Percentiles rank a stretch among this genome's conserved stretches.
Conservation (phyloP, 2,113 vertebrate genomes). For the Glaucomys volans region DNA sequence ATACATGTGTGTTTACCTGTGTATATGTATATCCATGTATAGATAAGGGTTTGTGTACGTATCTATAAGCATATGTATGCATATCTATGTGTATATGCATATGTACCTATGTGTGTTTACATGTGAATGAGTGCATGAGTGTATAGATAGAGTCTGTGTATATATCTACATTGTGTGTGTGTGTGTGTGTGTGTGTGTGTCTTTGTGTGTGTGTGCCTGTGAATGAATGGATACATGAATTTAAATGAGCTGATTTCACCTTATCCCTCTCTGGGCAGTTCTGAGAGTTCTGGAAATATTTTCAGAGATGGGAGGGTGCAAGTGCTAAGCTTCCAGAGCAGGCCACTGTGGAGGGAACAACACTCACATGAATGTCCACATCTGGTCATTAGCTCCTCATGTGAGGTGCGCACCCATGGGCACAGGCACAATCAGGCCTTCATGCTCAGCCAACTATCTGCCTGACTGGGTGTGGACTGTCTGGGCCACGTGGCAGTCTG, state of each 20-base stretch:
- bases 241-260: not conserved
- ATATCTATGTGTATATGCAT: rapidly evolving
- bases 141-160: not conserved
- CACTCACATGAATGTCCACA: not conserved
- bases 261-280: not conserved
- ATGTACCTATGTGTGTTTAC: rapidly evolving
- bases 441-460: rapidly evolving
- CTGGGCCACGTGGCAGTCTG: not conserved
- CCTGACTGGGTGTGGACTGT: not conserved
- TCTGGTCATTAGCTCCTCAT: not conserved
- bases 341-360: not conserved
- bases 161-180: rapidly evolving
- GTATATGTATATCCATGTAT: not conserved
- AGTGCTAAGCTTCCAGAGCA: not conserved
- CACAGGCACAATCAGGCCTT: rapidly evolving
- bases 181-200: rapidly evolving
- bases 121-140: rapidly evolving
- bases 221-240: not conserved
- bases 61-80: rapidly evolving
- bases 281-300: not conserved
- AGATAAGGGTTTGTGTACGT: not conserved
- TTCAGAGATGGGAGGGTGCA: not conserved
- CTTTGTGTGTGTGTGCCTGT: not conserved
- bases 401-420: rapidly evolving
- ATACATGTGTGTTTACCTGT: not conserved